These are phyloP conservation scores for Lepidurus apus DNA, from an alignment of 1,140 invertebrate genomes.

Conservation along the genomic window DNA sequence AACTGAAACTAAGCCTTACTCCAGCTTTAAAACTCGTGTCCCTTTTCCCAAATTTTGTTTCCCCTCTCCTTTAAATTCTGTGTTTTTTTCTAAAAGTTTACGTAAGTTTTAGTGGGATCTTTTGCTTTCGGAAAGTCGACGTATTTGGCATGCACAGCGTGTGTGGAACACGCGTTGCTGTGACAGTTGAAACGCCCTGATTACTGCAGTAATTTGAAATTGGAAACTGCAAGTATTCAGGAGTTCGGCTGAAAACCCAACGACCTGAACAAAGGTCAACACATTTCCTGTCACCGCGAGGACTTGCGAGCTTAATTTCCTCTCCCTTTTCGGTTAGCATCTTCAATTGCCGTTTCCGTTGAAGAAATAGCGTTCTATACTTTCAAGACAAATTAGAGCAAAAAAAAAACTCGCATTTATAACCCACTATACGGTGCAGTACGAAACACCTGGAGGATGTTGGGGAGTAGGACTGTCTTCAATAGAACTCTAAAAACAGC, in stretches of 20 bases:
- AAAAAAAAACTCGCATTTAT: background rate
- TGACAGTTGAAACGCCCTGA: slow-evolving; percentile 17
- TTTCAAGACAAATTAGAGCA: background rate
- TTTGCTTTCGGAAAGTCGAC: no score
- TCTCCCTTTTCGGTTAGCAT: background rate
- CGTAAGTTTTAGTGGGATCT: no score
- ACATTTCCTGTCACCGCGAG: slow-evolving; percentile 9
- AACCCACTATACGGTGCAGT: background rate
- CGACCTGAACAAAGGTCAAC: slow-evolving; percentile 18
- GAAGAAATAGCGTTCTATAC: no score
- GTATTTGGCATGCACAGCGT: background rate
- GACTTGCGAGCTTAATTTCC: background rate
- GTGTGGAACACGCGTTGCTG: slow-evolving; percentile 13
- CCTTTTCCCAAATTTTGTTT: no score
- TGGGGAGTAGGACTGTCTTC: background rate
- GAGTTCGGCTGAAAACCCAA: background rate
- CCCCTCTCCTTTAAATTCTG: no score
- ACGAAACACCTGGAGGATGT: background rate
- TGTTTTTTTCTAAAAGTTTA: no score
- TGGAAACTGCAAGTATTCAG: background rate
- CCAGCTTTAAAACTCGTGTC: no score
- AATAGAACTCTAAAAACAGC: background rate
- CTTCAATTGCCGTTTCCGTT: no score
- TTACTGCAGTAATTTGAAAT: slow-evolving; percentile 16
- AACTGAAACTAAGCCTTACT: no score